These are phyloP conservation scores for Calameuta pallipes DNA, from an alignment of 2,888 invertebrate genomes.

Conservation along the genomic window DNA sequence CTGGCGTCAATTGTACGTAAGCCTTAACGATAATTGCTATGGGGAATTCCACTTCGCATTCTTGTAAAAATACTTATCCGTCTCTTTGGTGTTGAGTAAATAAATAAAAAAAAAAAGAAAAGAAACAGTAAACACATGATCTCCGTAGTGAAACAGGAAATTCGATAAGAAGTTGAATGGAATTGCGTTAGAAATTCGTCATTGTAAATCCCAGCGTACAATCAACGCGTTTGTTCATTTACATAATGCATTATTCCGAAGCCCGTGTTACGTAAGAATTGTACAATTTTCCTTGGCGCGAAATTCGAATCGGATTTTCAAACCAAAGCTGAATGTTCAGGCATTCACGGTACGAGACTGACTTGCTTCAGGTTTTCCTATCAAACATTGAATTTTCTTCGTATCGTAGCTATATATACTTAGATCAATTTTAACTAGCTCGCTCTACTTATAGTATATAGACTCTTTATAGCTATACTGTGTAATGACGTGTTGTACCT, in stretches of 20 bases:
- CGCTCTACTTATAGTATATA: background rate
- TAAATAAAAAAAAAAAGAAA: background rate
- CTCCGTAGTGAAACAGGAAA: background rate
- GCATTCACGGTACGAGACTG: background rate
- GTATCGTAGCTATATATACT: background rate
- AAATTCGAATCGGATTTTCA: background rate
- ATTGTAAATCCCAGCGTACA: background rate
- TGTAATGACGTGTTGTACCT: background rate
- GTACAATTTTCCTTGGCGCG: background rate
- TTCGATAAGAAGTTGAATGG: background rate
- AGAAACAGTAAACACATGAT: background rate
- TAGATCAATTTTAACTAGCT: background rate
- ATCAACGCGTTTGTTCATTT: background rate
- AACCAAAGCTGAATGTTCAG: background rate
- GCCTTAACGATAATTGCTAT: background rate
- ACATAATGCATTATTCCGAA: background rate
- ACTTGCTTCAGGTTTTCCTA: background rate
- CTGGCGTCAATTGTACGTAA: background rate
- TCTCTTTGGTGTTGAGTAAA: background rate
- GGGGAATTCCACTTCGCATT: background rate
- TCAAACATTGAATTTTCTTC: background rate
- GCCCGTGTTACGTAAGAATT: background rate
- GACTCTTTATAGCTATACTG: background rate
- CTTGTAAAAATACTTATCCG: background rate
- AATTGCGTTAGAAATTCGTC: background rate